Evolutionary conservation across 1,140 invertebrate genomes (phyloP).

Genomic region (Bombus waltoni): DNA sequence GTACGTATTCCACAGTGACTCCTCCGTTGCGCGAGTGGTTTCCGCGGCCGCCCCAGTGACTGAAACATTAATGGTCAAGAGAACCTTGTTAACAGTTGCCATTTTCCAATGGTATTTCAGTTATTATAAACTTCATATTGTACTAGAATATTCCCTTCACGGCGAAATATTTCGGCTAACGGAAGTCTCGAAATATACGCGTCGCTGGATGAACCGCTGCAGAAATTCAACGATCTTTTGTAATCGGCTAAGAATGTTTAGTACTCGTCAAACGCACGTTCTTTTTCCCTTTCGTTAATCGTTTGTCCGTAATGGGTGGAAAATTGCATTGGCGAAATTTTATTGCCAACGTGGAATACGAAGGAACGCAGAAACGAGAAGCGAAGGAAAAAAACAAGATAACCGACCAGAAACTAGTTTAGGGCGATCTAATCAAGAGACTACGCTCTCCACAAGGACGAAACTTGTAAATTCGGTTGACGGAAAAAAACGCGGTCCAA

Average conservation of each 20-base stretch:
- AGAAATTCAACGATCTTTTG: too few species aligned
- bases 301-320: background rate
- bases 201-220: background rate
- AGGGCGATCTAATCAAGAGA: background rate
- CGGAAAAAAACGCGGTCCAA: background rate
- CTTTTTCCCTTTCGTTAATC: too few species aligned
- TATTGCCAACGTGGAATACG: background rate
- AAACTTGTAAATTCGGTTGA: background rate
- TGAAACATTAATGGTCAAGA: slow-evolving; percentile 64
- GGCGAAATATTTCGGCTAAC: background rate
- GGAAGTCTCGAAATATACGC: background rate
- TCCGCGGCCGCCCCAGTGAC: slow-evolving; percentile 70
- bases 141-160: background rate
- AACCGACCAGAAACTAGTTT: background rate
- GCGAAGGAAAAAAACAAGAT: background rate
- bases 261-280: too few species aligned
- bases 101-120: background rate
- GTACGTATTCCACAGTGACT: slow-evolving; percentile 64
- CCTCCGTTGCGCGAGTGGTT: slow-evolving; percentile 54
- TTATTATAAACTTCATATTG: background rate
- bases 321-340: slow-evolving; percentile 18
- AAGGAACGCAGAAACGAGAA: background rate
- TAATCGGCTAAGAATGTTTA: background rate
- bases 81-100: background rate
- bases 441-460: too few species aligned